Percentiles rank a stretch among this genome's conserved stretches.
These are phyloP conservation scores for Dipus sagitta DNA, from an alignment of 2,797 vertebrate species.

Conservation along the genomic window DNA sequence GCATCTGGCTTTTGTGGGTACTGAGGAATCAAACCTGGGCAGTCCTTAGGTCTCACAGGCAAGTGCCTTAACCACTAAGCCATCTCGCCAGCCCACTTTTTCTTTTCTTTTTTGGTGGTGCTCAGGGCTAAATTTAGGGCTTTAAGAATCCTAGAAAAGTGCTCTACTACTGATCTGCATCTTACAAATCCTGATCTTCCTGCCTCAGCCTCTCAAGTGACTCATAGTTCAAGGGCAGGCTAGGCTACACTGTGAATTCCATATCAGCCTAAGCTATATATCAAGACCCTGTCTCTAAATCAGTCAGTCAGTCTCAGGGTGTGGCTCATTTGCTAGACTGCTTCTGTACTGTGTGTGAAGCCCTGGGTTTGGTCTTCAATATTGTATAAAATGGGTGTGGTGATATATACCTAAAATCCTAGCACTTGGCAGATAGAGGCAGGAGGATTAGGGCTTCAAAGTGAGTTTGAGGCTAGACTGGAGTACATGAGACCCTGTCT, in stretches of 20 bases:
- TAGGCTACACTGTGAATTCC: not conserved
- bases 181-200: not conserved
- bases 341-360: not conserved
- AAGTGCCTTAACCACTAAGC: too few relatives aligned
- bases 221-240: not conserved
- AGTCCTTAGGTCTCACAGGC: too few relatives aligned
- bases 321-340: not conserved
- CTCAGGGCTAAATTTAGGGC: not conserved
- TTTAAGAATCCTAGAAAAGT: not conserved
- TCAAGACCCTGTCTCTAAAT: not conserved
- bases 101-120: not conserved
- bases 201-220: not conserved
- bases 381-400: not conserved
- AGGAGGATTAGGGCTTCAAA: not conserved
- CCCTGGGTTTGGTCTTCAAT: not conserved
- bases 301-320: not conserved
- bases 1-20: too few relatives aligned
- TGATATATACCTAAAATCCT: not conserved
- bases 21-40: too few relatives aligned
- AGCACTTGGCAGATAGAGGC: not conserved
- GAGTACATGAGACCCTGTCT: not conserved
- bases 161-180: not conserved
- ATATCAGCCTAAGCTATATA: not conserved
- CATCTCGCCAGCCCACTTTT: too few relatives aligned
- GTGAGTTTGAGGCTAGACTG: not conserved